Evolutionary conservation across 2,113 vertebrate species (phyloP).

Genomic region (Engystomops pustulosus): DNA sequence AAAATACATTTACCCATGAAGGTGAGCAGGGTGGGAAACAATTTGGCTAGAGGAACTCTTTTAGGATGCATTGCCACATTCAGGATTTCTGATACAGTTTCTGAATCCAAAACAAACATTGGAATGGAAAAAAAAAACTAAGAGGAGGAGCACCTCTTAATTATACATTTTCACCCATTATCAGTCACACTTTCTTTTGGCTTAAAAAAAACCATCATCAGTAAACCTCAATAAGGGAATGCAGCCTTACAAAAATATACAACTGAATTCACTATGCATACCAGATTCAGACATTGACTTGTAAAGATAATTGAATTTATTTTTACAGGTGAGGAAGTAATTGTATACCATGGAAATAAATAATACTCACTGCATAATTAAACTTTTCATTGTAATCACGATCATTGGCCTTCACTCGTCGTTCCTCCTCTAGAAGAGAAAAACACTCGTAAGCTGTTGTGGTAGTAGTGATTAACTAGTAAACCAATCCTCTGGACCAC

Average conservation of each 20-base stretch:
- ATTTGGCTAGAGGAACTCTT: too few relatives aligned
- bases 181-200: too few relatives aligned
- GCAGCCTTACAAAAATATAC: too few relatives aligned
- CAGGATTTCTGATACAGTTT: too few relatives aligned
- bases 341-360: background rate
- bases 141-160: too few relatives aligned
- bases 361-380: conserved; percentile 81
- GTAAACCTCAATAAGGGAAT: too few relatives aligned
- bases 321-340: too few relatives aligned
- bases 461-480: background rate
- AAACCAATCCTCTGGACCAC: background rate
- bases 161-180: too few relatives aligned
- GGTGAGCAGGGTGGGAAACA: background rate
- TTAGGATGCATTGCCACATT: too few relatives aligned
- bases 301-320: background rate
- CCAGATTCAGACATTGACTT: background rate
- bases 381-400: conserved; percentile 84
- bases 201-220: too few relatives aligned
- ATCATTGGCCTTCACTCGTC: conserved; percentile 83
- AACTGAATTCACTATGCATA: background rate
- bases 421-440: conserved; percentile 79
- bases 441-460: background rate
- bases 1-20: background rate
- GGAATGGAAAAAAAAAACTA: too few relatives aligned
- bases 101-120: too few relatives aligned